phyloP scores from a whole-genome alignment of 1,140 invertebrate species.

The Zaprionus africanus region DNA sequence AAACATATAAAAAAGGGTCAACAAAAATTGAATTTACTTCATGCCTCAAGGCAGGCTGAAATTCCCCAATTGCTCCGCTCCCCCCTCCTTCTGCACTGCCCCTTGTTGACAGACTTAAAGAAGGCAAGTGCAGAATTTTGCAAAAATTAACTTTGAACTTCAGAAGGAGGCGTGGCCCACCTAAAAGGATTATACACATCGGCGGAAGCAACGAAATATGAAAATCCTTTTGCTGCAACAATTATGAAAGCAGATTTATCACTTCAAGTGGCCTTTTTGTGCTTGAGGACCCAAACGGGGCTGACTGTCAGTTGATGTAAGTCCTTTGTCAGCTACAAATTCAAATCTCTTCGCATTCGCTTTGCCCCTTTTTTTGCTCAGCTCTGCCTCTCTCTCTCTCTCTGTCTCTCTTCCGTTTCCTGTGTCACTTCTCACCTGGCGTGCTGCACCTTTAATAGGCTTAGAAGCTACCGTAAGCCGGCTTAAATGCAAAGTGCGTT shows the following conservation, averaged over 20 bases:
- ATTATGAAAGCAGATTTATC: constrained; percentile 28
- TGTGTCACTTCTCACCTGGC: constrained; percentile 14
- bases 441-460: constrained; percentile 56
- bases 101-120: not conserved
- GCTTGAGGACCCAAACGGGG: too few relatives aligned
- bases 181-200: not conserved
- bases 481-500: constrained; percentile 70
- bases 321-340: constrained; percentile 23
- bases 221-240: constrained; percentile 12
- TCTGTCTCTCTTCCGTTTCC: constrained; percentile 7
- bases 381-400: not conserved
- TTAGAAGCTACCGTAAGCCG: constrained; percentile 54
- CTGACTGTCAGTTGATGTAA: constrained; percentile 8
- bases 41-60: not conserved
- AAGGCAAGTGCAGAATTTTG: not conserved
- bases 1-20: constrained; percentile 39
- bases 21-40: constrained; percentile 26
- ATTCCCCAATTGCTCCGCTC: not conserved
- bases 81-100: not conserved
- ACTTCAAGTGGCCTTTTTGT: constrained; percentile 16
- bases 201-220: not conserved
- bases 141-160: not conserved
- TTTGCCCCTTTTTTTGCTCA: not conserved
- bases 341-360: constrained; percentile 1
- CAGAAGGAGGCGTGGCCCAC: too few relatives aligned